phyloP scores from a whole-genome alignment of 1,140 invertebrate genomes.

The Mercenaria mercenaria region DNA sequence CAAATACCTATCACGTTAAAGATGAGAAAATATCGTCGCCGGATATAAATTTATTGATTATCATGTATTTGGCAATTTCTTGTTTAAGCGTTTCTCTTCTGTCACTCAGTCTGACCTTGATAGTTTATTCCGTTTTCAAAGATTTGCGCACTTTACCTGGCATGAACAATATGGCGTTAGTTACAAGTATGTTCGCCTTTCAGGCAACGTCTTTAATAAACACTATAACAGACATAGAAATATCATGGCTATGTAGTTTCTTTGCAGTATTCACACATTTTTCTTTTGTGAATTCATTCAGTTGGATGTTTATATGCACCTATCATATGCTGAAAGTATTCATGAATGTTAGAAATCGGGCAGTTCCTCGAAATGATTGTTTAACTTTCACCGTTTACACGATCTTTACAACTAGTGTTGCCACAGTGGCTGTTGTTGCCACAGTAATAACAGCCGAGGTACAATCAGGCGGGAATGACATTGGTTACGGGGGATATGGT shows the following conservation, averaged over 20 bases:
- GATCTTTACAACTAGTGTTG: neutral
- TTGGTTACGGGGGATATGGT: slow-evolving; percentile 18
- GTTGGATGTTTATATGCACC: too few relatives aligned
- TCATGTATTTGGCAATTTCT: neutral
- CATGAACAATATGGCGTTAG: too few relatives aligned
- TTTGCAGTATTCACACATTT: neutral
- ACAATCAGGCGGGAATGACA: neutral
- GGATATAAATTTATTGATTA: too few relatives aligned
- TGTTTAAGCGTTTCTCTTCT: neutral
- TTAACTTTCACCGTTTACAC: neutral
- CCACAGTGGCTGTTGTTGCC: neutral
- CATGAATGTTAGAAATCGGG: neutral
- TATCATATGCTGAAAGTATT: too few relatives aligned
- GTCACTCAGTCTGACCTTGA: neutral
- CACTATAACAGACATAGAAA: neutral
- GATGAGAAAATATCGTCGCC: too few relatives aligned
- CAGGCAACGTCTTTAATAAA: neutral
- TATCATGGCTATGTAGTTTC: neutral
- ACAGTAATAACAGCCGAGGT: neutral
- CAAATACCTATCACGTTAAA: neutral
- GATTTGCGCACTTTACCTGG: too few relatives aligned
- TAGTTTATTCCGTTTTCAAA: too few relatives aligned
- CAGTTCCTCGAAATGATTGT: neutral
- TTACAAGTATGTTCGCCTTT: neutral
- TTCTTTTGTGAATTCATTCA: neutral